Conservation (phyloP, 2,888 invertebrate genomes). For the Cheilosia pagana region DNA sequence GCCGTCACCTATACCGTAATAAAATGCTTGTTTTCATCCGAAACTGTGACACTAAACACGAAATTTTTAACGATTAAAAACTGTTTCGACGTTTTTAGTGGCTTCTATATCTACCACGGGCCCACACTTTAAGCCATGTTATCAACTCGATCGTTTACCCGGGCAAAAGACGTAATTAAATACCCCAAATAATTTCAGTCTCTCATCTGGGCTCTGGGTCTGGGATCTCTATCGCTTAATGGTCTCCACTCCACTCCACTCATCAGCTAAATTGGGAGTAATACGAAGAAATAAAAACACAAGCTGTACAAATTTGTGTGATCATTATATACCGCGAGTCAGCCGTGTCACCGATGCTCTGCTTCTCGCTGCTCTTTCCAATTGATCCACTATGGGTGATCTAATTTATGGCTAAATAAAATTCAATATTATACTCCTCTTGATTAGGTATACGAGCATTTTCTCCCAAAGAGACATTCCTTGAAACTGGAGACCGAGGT, state of each 20-base stretch:
- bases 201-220: background rate
- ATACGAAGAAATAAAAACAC: slow-evolving; percentile 69
- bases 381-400: slow-evolving; percentile 62
- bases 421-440: slow-evolving; percentile 26
- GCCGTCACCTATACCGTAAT: background rate
- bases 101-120: background rate
- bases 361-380: slow-evolving; percentile 11
- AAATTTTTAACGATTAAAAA: slow-evolving; percentile 37
- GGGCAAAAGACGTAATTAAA: slow-evolving; percentile 67
- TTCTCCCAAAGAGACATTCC: slow-evolving; percentile 44
- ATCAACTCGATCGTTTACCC: slow-evolving; percentile 59
- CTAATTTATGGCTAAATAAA: slow-evolving; percentile 70
- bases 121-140: slow-evolving; percentile 9
- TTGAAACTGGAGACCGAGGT: slow-evolving; percentile 57
- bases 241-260: slow-evolving; percentile 52
- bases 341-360: slow-evolving; percentile 1
- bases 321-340: slow-evolving; percentile 28
- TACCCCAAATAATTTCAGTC: slow-evolving; percentile 49
- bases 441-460: slow-evolving; percentile 14
- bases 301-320: slow-evolving; percentile 60
- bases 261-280: slow-evolving; percentile 58
- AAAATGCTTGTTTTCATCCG: slow-evolving; percentile 32
- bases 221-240: slow-evolving; percentile 59
- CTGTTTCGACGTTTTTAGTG: slow-evolving; percentile 49
- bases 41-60: slow-evolving; percentile 40